These are phyloP conservation scores for Allophyes oxyacanthae DNA, from an alignment of 2,888 invertebrate species.

Conservation along the genomic window DNA sequence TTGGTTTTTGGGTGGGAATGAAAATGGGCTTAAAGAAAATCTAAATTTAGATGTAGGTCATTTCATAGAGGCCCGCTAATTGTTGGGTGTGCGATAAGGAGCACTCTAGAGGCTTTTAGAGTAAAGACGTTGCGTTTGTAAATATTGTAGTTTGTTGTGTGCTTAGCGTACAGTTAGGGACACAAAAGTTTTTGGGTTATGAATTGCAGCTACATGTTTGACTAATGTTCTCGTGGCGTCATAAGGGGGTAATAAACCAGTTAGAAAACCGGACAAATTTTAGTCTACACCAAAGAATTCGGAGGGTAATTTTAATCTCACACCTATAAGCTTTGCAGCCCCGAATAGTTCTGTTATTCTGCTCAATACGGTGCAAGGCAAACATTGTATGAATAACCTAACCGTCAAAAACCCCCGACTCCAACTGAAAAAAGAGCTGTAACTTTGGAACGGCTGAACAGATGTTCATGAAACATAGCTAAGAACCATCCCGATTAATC, in stretches of 20 bases:
- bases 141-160: conserved; percentile 54
- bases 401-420: too few species aligned
- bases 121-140: conserved; percentile 49
- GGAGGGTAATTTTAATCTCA: too few species aligned
- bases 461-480: too few species aligned
- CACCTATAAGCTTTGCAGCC: not conserved
- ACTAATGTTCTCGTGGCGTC: conserved; percentile 19
- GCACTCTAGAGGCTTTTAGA: conserved; percentile 63
- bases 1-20: conserved; percentile 9
- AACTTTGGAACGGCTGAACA: too few species aligned
- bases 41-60: conserved; percentile 73
- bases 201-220: conserved; percentile 36
- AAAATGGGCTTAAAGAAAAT: conserved; percentile 50
- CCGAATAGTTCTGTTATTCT: not conserved
- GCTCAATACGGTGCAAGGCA: too few species aligned
- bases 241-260: not conserved
- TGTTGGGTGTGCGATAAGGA: conserved; percentile 70
- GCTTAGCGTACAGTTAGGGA: conserved; percentile 38
- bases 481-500: too few species aligned
- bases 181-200: conserved; percentile 31
- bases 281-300: too few species aligned
- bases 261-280: not conserved
- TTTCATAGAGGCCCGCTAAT: conserved; percentile 68
- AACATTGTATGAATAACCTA: too few species aligned
- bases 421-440: too few species aligned